Evolutionary conservation across 2,888 invertebrate genomes (phyloP), one percentile per base, ranked within the genome.

Genomic region (Hydropsyche betteni): DNA sequence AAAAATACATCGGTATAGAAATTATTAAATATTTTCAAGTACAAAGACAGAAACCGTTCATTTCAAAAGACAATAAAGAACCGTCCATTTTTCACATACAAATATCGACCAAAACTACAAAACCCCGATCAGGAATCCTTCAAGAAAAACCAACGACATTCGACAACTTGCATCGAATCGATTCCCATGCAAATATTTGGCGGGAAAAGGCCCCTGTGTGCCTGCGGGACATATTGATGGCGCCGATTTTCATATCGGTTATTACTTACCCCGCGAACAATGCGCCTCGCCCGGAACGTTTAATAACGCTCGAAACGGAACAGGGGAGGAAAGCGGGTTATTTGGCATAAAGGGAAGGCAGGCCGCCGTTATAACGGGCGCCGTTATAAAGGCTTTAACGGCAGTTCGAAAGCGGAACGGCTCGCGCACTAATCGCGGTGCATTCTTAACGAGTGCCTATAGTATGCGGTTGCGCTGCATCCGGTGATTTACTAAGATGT

Each of bases 201-300:
- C 44, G 44, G 10, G 10, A 58, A 24, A 14, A 16, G 16, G 58
- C 24, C 16, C 58, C 8, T 58, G 58, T 14, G 24, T 24, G 58
- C 58, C 8, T 2, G 8, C 24, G 24, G 58, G 58, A 14, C 58
- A 58, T 58, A 58, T 50, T 69, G 69, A 44, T 24, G 5, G 50
- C 50, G 8, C 24, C 69, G 51, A 69, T 64, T 64, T 33, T 24
- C 34, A 24, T 38, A 51, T 69, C 51, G 44, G 69, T 51, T 69
- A 69, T 69, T 69, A 69, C 50, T 12, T 38, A 50, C 69, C n/a
- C 69, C n/a, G 24, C 24, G 69, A 69, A 69, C 69, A 69, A 69
- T 69, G 69, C 69, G 38, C 58, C 58, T n/a, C 44, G 64, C n/a
- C 16, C 69, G 69, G 69, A 12, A 50, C 44, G 69, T 69, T 69